phyloP scores from a whole-genome alignment of 2,113 vertebrate genomes.

The Cinclus cinclus region DNA sequence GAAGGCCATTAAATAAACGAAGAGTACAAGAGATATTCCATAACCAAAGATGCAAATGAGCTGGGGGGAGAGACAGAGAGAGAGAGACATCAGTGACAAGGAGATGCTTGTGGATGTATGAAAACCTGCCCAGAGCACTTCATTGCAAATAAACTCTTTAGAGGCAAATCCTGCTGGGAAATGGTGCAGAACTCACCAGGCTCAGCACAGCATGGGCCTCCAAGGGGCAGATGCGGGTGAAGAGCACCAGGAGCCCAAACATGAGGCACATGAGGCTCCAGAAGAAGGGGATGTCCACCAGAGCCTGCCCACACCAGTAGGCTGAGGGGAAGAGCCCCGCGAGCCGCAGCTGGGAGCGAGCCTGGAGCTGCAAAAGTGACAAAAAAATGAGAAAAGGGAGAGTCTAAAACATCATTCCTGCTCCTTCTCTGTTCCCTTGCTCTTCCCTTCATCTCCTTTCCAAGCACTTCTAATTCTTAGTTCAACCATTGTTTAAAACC shows the following conservation, averaged over 20 bases:
- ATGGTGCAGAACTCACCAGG: not conserved
- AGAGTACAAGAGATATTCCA: slow-evolving; percentile 78
- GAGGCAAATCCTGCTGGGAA: accelerated
- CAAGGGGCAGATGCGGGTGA: not conserved
- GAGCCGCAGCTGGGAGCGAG: slow-evolving; percentile 79
- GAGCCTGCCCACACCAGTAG: slow-evolving; percentile 89
- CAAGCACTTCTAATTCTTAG: not conserved
- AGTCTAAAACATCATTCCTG: not conserved
- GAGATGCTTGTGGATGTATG: not conserved
- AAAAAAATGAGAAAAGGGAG: not conserved
- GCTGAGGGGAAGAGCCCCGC: slow-evolving; percentile 87
- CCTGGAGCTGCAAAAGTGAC: slow-evolving; percentile 74
- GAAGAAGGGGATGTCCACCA: slow-evolving; percentile 83
- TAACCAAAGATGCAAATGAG: slow-evolving; percentile 77
- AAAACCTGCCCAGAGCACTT: not conserved
- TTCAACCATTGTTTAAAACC: not conserved
- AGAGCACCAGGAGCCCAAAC: slow-evolving; percentile 31
- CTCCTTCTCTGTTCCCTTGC: not conserved
- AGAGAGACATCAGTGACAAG: not conserved
- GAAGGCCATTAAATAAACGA: slow-evolving; percentile 82
- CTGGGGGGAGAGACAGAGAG: slow-evolving; percentile 48
- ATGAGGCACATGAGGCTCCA: slow-evolving; percentile 78
- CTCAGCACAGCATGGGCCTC: accelerated
- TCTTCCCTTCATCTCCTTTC: not conserved
- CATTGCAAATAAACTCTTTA: accelerated